Conservation (phyloP, 2,797 vertebrate genomes). For the Sciaenops ocellatus region DNA sequence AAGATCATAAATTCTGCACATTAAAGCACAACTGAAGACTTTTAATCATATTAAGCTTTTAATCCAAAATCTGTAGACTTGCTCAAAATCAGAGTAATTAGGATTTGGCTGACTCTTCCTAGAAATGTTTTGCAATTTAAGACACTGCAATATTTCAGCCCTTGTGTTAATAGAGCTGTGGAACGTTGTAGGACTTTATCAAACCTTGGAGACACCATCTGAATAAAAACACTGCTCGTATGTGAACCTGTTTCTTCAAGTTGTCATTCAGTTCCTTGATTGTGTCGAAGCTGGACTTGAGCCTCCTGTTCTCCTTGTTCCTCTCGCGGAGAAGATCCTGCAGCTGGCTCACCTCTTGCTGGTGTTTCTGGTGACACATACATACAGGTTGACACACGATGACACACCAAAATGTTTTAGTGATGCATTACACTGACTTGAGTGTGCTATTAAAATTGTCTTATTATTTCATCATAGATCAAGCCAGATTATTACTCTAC, state of each 20-base stretch:
- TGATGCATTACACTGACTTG: neutral
- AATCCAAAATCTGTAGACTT: neutral
- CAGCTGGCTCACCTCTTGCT: constrained; percentile 85
- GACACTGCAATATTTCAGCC: neutral
- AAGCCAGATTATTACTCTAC: neutral
- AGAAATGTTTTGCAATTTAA: neutral
- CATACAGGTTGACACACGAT: neutral
- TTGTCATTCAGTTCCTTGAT: constrained; percentile 90
- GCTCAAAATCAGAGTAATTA: neutral
- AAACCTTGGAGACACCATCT: neutral
- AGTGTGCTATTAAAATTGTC: too few relatives aligned
- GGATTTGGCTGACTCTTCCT: neutral
- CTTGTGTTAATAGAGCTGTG: neutral
- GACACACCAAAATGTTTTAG: neutral
- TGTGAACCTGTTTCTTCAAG: constrained; percentile 89
- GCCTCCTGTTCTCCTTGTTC: constrained; percentile 90
- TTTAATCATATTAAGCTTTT: neutral
- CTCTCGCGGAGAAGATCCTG: constrained; percentile 87
- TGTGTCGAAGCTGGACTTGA: constrained; percentile 89
- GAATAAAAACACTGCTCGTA: neutral
- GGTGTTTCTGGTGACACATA: constrained; percentile 83
- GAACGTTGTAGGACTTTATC: neutral
- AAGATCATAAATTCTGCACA: neutral
- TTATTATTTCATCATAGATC: neutral
- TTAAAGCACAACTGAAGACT: neutral